Base-by-base conservation (phyloP, 2,113 vertebrate genomes). In the Nestor notabilis region DNA sequence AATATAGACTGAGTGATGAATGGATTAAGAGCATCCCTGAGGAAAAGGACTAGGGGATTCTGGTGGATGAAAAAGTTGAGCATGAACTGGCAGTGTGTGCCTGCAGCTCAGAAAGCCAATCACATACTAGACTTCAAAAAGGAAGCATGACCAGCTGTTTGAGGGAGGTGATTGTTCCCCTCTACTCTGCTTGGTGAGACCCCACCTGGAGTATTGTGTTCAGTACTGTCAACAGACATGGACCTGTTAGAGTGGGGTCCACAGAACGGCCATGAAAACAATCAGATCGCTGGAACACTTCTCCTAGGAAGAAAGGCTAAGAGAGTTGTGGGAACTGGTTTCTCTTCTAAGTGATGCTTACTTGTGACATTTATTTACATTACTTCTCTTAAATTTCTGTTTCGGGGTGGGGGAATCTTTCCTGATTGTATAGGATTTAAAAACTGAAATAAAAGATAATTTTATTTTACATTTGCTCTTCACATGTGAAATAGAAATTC, bases 151-250 rank as follows among this genome's bases (percentile, higher is more conserved):
- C 15, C 39, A 70, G 24, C 16, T 65, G 6, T 11, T 29, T 2
- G 5, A 71, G 28, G 12, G 15, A 46, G 2, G 5, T 28, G 20
- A 16, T 47, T 74, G 5, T 76, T 4, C 9, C 21, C 17, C 17
- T 87, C 46, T 60, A 2, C 21, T 46, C n/a, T 4, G 7, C 11
- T 64, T 55, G 12, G 1, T 18, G 24, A 64, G 55, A 37, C 5
- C 0, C 4, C 12, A 55, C 20, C 44, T 58, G 6, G 11, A 21
- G 11, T 28, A 10, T 7, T 49, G 7, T 3, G 13, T 39, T 20
- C 68, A 61, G 35, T 24, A 44, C 11, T 83, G 19, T 20, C 69
- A n/a, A 49, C n/a, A 56, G 31, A n/a, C 19, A 44, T 9, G 4
- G 27, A 12, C 4, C 11, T 43, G 2, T 24, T 31, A 28, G 10